These are phyloP conservation scores for Stomatorhinus ivindoensis DNA, from an alignment of 2,113 vertebrate genomes.

Conservation along the genomic window DNA sequence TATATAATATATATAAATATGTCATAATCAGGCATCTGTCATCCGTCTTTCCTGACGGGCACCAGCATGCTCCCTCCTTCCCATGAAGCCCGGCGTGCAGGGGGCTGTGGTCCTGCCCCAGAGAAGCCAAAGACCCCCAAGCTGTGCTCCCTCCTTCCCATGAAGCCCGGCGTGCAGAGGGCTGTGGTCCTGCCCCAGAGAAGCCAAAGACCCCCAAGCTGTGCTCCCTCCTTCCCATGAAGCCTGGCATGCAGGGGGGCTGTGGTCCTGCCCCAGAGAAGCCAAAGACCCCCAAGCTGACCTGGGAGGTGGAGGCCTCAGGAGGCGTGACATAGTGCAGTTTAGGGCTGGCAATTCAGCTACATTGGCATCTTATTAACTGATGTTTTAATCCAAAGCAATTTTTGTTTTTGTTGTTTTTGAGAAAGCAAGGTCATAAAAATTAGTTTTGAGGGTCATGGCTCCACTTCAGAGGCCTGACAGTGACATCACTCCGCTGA, in stretches of 20 bases:
- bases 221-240: too few species aligned
- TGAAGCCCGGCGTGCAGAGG: too few species aligned
- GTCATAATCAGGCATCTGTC: not conserved
- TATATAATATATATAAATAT: not conserved
- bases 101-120: not conserved
- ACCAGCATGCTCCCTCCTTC: not conserved
- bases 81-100: not conserved
- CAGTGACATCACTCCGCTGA: not conserved
- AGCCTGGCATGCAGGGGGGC: too few species aligned
- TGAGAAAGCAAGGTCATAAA: not conserved
- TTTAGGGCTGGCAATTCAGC: not conserved
- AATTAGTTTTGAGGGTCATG: not conserved
- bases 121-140: not conserved
- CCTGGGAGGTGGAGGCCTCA: not conserved
- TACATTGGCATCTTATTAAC: not conserved
- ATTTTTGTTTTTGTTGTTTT: not conserved
- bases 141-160: too few species aligned
- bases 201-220: too few species aligned
- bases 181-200: too few species aligned
- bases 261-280: not conserved
- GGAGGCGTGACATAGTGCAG: not conserved
- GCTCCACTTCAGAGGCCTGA: not conserved
- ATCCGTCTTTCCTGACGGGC: not conserved
- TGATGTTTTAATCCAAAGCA: not conserved
- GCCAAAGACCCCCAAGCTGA: not conserved